Conservation (phyloP, 2,113 vertebrate species). For the Microcebus murinus region DNA sequence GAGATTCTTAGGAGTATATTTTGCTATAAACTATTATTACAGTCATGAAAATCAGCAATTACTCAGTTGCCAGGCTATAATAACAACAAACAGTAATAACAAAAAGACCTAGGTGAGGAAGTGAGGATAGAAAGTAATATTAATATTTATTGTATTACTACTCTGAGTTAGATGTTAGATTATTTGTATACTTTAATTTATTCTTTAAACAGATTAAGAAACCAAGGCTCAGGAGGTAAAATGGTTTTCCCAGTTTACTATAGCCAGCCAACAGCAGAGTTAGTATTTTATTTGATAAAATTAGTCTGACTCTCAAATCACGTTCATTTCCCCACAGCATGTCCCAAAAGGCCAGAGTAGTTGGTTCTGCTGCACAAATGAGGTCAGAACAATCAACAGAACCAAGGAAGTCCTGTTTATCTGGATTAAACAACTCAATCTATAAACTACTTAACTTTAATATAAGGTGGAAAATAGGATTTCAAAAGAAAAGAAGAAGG, state of each 20-base stretch:
- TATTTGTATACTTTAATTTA: background rate
- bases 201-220: conserved; percentile 1
- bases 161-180: background rate
- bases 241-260: background rate
- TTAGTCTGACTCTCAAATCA: background rate
- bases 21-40: background rate
- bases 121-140: background rate
- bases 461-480: conserved; percentile 6
- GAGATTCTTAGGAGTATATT: background rate
- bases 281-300: background rate
- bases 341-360: background rate
- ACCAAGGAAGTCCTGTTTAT: background rate
- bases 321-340: background rate
- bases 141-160: background rate
- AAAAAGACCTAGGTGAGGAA: background rate
- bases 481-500: conserved; percentile 36
- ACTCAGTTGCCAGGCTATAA: background rate
- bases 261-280: background rate
- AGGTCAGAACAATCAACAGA: background rate
- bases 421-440: background rate
- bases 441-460: background rate
- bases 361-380: background rate
- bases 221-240: background rate
- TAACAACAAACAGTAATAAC: background rate
- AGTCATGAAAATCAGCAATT: conserved; percentile 7